Conservation (phyloP, 2,888 invertebrate species). For the Euphydryas editha region DNA sequence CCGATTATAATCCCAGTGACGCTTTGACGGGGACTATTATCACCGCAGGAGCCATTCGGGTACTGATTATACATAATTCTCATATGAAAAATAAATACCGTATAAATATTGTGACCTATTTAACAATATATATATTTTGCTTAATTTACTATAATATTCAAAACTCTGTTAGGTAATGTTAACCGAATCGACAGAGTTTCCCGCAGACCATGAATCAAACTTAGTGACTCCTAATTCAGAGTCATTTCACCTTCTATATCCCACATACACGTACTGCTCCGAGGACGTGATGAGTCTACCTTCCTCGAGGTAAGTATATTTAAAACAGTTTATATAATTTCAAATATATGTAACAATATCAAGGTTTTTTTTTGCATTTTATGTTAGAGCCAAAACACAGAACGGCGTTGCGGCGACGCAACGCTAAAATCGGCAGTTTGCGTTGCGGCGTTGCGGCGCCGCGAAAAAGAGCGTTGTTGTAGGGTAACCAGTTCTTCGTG, state of each 20-base stretch:
- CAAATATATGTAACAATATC: too few species aligned
- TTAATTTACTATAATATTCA: too few species aligned
- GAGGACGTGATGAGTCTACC: constrained; percentile 60
- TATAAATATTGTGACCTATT: too few species aligned
- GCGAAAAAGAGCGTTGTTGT: too few species aligned
- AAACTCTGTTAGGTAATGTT: constrained; percentile 45
- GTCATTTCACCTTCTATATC: constrained; percentile 55
- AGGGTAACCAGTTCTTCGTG: too few species aligned
- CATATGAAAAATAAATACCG: background rate
- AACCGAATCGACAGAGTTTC: constrained; percentile 65
- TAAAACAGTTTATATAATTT: background rate
- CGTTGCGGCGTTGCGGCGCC: too few species aligned
- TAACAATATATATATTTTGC: too few species aligned
- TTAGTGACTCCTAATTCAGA: constrained; percentile 59
- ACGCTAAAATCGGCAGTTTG: too few species aligned
- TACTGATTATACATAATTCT: constrained; percentile 37
- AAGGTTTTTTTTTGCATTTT: too few species aligned
- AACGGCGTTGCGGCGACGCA: too few species aligned
- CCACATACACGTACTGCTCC: constrained; percentile 68
- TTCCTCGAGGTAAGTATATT: constrained; percentile 53
- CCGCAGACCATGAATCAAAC: constrained; percentile 57
- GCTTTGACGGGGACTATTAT: constrained; percentile 59
- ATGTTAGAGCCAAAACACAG: too few species aligned
- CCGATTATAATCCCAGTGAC: constrained; percentile 60
- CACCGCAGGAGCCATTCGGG: constrained; percentile 60